A percentile compares a stretch with the other conserved stretches of the same genome.
phyloP scores from a whole-genome alignment of 2,797 vertebrate genomes.

The Pipistrellus kuhlii region DNA sequence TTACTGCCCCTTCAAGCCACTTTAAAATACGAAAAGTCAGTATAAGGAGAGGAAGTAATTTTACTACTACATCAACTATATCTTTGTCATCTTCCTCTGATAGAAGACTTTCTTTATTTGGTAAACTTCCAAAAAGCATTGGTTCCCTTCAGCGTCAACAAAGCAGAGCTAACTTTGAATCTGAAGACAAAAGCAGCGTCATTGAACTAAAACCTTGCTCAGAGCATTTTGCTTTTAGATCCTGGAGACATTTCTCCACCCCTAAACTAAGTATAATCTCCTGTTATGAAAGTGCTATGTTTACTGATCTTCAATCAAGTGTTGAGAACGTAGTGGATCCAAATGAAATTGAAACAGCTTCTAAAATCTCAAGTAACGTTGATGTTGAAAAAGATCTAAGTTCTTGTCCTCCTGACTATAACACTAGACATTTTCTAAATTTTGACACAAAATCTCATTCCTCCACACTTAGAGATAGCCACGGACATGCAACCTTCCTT shows the following conservation, averaged over 20 bases:
- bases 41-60: slow-evolving; percentile 5
- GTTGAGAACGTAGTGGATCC: neutral
- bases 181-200: slow-evolving; percentile 21
- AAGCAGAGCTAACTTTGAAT: slow-evolving; percentile 71
- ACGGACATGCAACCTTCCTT: neutral
- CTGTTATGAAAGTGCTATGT: neutral
- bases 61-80: neutral
- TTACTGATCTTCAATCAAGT: slow-evolving; percentile 2
- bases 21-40: neutral
- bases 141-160: neutral
- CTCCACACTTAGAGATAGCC: neutral
- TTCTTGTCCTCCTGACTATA: neutral
- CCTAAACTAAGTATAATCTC: slow-evolving; percentile 63
- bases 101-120: neutral
- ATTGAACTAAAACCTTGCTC: neutral
- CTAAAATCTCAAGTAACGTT: neutral
- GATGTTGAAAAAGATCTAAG: neutral
- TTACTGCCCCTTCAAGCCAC: neutral
- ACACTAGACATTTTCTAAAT: neutral
- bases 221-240: neutral
- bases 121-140: neutral
- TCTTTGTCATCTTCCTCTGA: neutral
- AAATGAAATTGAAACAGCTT: slow-evolving; percentile 23
- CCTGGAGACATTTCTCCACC: neutral
- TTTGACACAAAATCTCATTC: neutral